Conservation (phyloP, 2,888 invertebrate genomes). For the Clunio marinus region DNA sequence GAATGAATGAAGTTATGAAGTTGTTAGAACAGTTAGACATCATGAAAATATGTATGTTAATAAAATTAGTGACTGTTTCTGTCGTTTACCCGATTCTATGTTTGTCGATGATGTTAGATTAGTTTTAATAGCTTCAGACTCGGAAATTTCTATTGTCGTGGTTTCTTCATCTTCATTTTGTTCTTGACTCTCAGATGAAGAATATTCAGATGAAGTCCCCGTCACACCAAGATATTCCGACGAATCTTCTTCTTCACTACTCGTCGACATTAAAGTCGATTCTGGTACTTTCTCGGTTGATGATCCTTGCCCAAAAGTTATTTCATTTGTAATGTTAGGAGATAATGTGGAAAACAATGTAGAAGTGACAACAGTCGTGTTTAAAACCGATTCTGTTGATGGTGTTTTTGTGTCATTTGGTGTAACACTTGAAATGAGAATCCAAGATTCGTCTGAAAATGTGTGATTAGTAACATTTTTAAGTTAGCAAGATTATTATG, state of each 20-base stretch:
- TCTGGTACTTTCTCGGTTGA: constrained; percentile 1
- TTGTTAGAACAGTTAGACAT: no score
- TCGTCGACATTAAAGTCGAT: neutral
- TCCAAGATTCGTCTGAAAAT: constrained; percentile 43
- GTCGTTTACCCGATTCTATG: neutral
- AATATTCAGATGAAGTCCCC: neutral
- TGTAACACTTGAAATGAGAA: constrained; percentile 46
- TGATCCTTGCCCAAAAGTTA: neutral
- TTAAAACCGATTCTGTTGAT: neutral
- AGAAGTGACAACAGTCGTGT: neutral
- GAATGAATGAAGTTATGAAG: no score
- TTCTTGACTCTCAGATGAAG: neutral
- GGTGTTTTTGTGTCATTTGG: constrained; percentile 41
- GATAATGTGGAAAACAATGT: neutral
- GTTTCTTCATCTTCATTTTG: neutral
- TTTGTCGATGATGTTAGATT: neutral
- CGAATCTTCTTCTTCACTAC: neutral
- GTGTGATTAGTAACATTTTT: constrained; percentile 15
- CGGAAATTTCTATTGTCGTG: neutral
- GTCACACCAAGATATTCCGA: neutral
- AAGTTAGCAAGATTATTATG: neutral
- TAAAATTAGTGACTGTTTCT: constrained; percentile 2
- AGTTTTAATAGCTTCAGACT: neutral
- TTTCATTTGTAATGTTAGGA: constrained; percentile 14
- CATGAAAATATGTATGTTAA: no score